These are phyloP conservation scores for Heterodera filipjevi DNA, from an alignment of 2,888 invertebrate species.

Conservation along the genomic window DNA sequence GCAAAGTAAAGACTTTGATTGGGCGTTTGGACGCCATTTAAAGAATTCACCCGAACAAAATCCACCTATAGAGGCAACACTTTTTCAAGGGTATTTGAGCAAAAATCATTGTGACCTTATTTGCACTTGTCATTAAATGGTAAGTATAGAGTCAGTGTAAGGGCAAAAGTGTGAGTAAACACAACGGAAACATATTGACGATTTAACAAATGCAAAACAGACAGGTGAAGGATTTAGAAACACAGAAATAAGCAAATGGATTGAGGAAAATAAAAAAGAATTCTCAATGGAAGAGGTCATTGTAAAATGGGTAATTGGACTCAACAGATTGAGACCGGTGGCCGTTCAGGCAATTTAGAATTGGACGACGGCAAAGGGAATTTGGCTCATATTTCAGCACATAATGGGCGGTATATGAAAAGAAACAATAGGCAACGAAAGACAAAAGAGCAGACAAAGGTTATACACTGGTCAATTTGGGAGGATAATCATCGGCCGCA, in stretches of 20 bases:
- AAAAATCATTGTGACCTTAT: constrained; percentile 9
- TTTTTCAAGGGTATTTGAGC: neutral
- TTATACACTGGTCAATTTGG: neutral
- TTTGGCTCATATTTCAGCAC: neutral
- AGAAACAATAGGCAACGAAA: neutral
- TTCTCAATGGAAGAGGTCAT: neutral
- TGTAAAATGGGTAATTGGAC: constrained; percentile 7
- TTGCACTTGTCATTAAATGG: constrained; percentile 12
- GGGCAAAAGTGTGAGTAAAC: neutral
- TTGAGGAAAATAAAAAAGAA: neutral
- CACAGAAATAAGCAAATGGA: neutral
- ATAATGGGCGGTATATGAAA: neutral
- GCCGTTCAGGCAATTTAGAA: constrained; percentile 18
- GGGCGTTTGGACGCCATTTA: neutral
- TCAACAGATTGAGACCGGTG: constrained; percentile 21
- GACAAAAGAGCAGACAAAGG: neutral
- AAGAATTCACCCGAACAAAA: neutral
- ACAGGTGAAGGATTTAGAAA: neutral
- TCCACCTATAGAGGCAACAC: neutral
- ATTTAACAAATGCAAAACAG: neutral
- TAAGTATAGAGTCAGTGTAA: neutral
- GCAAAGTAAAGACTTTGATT: constrained; percentile 5
- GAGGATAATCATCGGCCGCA: neutral
- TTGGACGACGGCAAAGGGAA: neutral
- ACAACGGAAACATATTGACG: neutral